Evolutionary conservation across 2,888 invertebrate species (phyloP).

Genomic region (Parochlus steinenii): DNA sequence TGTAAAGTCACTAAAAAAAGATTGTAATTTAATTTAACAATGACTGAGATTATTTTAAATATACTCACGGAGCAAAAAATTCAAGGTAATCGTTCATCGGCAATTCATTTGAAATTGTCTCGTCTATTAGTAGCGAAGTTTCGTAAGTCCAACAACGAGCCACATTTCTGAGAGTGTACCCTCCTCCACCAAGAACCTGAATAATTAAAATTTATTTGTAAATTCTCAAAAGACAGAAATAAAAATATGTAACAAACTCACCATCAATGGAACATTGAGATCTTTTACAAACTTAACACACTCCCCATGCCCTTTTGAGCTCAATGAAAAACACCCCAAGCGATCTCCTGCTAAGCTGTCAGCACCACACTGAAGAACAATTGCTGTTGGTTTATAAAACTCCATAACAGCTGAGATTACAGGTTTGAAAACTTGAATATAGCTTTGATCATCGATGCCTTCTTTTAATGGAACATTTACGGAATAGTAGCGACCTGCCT

Average conservation of each 20-base stretch:
- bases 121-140: conserved; percentile 84
- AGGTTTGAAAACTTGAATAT: conserved; percentile 84
- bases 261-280: conserved; percentile 79
- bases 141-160: conserved; percentile 99
- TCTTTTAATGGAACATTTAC: conserved; percentile 97
- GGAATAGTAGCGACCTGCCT: conserved; percentile 90
- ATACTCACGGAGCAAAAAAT: conserved; percentile 67
- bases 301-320: conserved; percentile 90
- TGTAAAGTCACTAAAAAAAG: conserved; percentile 28
- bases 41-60: background rate
- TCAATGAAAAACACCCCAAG: conserved; percentile 90
- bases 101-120: conserved; percentile 83
- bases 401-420: conserved; percentile 89
- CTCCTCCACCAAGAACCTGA: conserved; percentile 22
- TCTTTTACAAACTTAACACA: conserved; percentile 94
- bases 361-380: conserved; percentile 95
- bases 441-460: conserved; percentile 89
- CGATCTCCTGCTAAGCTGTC: conserved; percentile 92
- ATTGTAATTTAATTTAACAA: background rate
- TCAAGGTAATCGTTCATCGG: conserved; percentile 93
- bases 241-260: conserved; percentile 36
- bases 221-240: conserved; percentile 4
- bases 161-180: conserved; percentile 89
- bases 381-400: conserved; percentile 88
- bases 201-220: conserved; percentile 3